A percentile compares a stretch with the other conserved stretches of the same genome.
Conservation (phyloP, 2,113 vertebrate genomes). For the Sceloporus undulatus region DNA sequence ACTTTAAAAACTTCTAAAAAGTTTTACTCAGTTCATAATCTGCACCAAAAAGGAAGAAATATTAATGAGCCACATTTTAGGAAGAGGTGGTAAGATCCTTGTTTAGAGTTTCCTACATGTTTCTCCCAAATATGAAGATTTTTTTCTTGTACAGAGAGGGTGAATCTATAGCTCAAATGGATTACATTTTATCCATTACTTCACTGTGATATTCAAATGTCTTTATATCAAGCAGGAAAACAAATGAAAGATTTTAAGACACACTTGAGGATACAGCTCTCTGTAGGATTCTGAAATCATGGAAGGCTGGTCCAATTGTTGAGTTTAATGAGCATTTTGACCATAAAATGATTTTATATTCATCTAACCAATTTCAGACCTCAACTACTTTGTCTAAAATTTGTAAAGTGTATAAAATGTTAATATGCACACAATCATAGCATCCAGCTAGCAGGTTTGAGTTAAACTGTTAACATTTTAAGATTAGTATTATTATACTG, state of each 20-base stretch:
- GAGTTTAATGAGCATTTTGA: slow-evolving; percentile 44
- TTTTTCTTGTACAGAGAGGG: not conserved
- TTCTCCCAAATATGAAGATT: not conserved
- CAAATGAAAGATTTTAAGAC: slow-evolving; percentile 25
- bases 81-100: not conserved
- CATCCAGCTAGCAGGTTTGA: slow-evolving; percentile 41
- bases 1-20: not conserved
- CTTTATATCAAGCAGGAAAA: not conserved
- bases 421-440: slow-evolving; percentile 56
- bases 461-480: slow-evolving; percentile 33
- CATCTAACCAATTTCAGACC: slow-evolving; percentile 54
- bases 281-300: slow-evolving; percentile 51
- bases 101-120: not conserved
- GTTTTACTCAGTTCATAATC: not conserved
- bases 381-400: slow-evolving; percentile 36
- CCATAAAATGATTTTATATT: slow-evolving; percentile 59
- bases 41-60: not conserved
- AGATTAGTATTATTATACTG: not conserved
- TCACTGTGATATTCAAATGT: fast-evolving
- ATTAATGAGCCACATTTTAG: not conserved
- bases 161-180: not conserved
- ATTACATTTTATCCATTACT: not conserved
- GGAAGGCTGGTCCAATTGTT: slow-evolving; percentile 28
- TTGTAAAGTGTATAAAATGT: slow-evolving; percentile 48
- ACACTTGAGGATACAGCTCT: slow-evolving; percentile 49